Percentiles rank a stretch among this genome's conserved stretches.
These are phyloP conservation scores for Acanthis flammea DNA, from an alignment of 2,797 vertebrate genomes.

Conservation along the genomic window DNA sequence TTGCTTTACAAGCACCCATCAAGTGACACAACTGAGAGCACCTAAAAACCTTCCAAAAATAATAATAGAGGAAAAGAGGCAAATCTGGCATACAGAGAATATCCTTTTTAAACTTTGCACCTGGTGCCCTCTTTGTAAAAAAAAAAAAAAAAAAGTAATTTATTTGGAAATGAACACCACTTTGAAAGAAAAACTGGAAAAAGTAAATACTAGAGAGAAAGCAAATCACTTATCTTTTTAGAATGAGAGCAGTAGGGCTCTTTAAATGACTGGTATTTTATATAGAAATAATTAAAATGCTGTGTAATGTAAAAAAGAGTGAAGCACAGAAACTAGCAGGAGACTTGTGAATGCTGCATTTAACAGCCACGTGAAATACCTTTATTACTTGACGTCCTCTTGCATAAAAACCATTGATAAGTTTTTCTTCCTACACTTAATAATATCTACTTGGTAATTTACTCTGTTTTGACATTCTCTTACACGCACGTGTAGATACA, in stretches of 20 bases:
- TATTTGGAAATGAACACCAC: background rate
- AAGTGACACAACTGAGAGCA: background rate
- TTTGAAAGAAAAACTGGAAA: background rate
- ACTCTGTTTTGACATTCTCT: constrained; percentile 32
- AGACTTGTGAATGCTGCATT: background rate
- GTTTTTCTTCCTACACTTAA: background rate
- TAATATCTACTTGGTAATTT: constrained; percentile 13
- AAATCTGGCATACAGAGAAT: background rate
- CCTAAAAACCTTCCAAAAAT: background rate
- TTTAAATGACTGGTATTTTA: background rate
- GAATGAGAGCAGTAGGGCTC: background rate
- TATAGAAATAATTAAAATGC: background rate
- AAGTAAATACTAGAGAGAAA: background rate
- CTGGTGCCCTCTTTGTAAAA: background rate
- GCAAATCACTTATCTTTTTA: background rate
- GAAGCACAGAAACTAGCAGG: background rate
- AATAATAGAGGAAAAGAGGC: background rate
- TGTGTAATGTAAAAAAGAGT: background rate
- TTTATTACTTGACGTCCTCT: background rate
- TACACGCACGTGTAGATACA: constrained; percentile 3
- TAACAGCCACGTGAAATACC: background rate
- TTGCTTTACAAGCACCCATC: background rate
- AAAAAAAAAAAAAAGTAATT: background rate
- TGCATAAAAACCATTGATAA: background rate
- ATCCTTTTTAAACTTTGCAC: background rate